Percentiles rank a stretch among this genome's conserved stretches.
Evolutionary conservation across 2,113 vertebrate species (phyloP).

Genomic region (Glareola pratincola): DNA sequence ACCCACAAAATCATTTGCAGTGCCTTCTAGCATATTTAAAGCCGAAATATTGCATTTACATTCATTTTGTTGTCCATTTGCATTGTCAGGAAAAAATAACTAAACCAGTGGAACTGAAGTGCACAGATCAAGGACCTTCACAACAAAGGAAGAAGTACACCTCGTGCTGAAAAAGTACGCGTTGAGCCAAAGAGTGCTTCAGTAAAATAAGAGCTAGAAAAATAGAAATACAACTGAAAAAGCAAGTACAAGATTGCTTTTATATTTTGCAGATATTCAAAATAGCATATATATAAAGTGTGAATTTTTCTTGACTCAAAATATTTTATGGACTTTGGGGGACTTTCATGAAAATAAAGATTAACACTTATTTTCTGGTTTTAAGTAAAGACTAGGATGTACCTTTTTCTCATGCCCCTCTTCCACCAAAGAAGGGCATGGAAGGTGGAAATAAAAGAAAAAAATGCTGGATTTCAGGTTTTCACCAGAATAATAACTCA

Average conservation of each 20-base stretch:
- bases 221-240: not conserved
- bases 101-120: not conserved
- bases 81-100: not conserved
- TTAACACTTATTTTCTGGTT: not conserved
- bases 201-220: not conserved
- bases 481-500: not conserved
- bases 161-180: fast-evolving
- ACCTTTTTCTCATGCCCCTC: not conserved
- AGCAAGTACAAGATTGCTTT: not conserved
- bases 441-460: not conserved
- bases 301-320: not conserved
- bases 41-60: not conserved
- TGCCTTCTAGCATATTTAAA: not conserved
- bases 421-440: not conserved
- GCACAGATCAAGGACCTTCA: not conserved
- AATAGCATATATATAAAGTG: not conserved
- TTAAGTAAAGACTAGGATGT: not conserved
- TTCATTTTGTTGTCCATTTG: not conserved
- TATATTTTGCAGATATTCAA: not conserved
- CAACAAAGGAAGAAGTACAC: not conserved
- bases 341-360: not conserved
- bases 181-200: not conserved
- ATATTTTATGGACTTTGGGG: not conserved
- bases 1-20: not conserved
- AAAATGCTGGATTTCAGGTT: not conserved